Evolutionary conservation across 2,113 vertebrate genomes (phyloP), one percentile per base, ranked within the genome.

Genomic region (Dipodomys spectabilis): DNA sequence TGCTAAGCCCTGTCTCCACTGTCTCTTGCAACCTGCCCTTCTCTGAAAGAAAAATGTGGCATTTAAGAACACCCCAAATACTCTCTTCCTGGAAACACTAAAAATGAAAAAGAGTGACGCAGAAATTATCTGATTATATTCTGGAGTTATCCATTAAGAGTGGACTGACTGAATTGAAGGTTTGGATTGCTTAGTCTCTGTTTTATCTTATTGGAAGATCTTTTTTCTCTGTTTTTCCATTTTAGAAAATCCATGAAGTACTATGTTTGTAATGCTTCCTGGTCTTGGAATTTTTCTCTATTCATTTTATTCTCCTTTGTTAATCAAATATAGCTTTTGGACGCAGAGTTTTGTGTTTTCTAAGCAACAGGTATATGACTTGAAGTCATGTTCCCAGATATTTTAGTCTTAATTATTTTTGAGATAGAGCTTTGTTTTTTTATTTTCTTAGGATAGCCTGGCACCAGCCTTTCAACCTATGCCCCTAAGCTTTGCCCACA

Each of bases 161-260:
- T 57, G 0, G 2, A 35, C 12, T 35, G 57, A 2, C 22, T 30
- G 10, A 18, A 0, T 25, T 16, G 8, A 27, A 62, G 23, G 2
- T 27, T 35, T 45, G 53, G 8, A 3, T 44, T 57, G 7, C 30
- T 93, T 65, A 2, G 15, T 69, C 20, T 78, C 18, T 88, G 35
- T 86, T 16, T 88, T 49, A 0, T 60, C 25, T 80, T 86, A 49
- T 6, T 81, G 9, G 69, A 79, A 16, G 53, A 69, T 19, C 5
- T 71, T 1, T 7, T 86, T 83, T 77, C 35, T 35, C 32, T 72
- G 20, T 64, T 27, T 45, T 68, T 62, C 6, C 45, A 8, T 44
- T 67, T 90, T 25, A 79, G 68, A 18, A 11, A 87, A 57, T 0
- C 28, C 4, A 9, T 18, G 32, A 80, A 39, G 30, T 69, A 23